These are phyloP conservation scores for Pterois miles DNA, from an alignment of 2,797 vertebrate species.

Conservation along the genomic window DNA sequence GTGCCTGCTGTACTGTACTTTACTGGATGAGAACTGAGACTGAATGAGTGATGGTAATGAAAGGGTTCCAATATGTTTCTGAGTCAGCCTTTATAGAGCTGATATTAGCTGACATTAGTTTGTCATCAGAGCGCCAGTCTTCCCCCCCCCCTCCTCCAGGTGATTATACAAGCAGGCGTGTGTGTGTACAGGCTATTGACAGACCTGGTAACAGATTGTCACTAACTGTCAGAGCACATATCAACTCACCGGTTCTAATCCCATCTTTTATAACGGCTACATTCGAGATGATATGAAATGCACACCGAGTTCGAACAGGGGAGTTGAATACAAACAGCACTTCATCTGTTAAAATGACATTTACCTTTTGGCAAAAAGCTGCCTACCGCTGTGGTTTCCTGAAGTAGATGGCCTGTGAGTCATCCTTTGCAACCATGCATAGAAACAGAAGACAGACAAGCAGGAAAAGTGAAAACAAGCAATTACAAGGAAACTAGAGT, in stretches of 20 bases:
- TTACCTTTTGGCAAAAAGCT: conserved; percentile 37
- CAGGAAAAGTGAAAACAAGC: conserved; percentile 37
- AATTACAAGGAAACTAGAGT: background rate
- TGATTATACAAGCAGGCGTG: conserved; percentile 48
- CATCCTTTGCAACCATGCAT: conserved; percentile 41
- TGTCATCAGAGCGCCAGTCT: conserved; percentile 65
- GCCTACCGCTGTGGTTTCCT: conserved; percentile 65
- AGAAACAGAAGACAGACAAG: conserved; percentile 31
- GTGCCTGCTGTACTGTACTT: conserved; percentile 68
- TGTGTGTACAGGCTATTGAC: conserved; percentile 51
- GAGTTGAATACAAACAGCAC: conserved; percentile 26
- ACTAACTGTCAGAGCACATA: conserved; percentile 33
- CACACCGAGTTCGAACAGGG: background rate
- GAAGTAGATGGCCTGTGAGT: conserved; percentile 55
- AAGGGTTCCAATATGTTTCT: conserved; percentile 75
- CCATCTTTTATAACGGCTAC: conserved; percentile 16
- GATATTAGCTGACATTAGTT: conserved; percentile 77
- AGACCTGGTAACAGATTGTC: conserved; percentile 57
- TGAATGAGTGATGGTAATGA: conserved; percentile 78
- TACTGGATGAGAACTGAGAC: conserved; percentile 70
- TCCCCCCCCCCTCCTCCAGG: background rate
- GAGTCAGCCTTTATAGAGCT: conserved; percentile 76
- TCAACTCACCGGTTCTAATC: conserved; percentile 41
- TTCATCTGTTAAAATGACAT: conserved; percentile 31
- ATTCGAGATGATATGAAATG: conserved; percentile 28